Conservation (phyloP, 2,797 vertebrate genomes). For the Somateria mollissima region DNA sequence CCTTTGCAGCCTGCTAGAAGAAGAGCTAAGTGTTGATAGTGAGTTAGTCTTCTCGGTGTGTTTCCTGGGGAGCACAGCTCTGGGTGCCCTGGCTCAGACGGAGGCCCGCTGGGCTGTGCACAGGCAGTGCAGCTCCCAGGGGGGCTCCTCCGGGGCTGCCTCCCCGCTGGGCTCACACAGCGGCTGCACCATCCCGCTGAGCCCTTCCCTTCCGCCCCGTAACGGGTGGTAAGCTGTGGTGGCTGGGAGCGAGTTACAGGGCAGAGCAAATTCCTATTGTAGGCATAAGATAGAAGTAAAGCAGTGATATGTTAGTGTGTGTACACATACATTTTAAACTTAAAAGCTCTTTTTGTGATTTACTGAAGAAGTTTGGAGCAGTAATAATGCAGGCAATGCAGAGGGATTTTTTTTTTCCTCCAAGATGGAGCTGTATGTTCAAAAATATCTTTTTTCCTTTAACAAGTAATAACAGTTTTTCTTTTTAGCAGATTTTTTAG, state of each 20-base stretch:
- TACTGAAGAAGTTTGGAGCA: background rate
- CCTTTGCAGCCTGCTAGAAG: background rate
- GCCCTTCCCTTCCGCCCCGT: background rate
- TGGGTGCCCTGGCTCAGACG: rapidly evolving
- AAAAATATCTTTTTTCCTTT: background rate
- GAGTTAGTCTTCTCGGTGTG: background rate
- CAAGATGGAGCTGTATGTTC: background rate
- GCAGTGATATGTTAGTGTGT: rapidly evolving
- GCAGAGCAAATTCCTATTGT: background rate
- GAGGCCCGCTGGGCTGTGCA: rapidly evolving
- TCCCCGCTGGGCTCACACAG: rapidly evolving
- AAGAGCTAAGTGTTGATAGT: background rate
- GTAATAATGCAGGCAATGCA: background rate
- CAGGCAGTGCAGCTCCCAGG: no score
- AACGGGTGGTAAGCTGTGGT: rapidly evolving
- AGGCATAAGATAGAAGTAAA: background rate
- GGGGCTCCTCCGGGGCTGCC: no score
- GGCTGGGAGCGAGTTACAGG: rapidly evolving
- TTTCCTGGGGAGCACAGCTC: background rate
- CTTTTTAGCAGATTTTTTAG: background rate
- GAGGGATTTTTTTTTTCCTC: background rate
- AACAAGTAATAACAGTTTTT: background rate
- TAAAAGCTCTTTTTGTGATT: background rate
- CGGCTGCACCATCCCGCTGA: rapidly evolving
- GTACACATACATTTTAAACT: rapidly evolving